Percentiles rank a stretch among this genome's conserved stretches.
These are phyloP conservation scores for Alitta virens DNA, from an alignment of 2,888 invertebrate genomes.

Conservation along the genomic window DNA sequence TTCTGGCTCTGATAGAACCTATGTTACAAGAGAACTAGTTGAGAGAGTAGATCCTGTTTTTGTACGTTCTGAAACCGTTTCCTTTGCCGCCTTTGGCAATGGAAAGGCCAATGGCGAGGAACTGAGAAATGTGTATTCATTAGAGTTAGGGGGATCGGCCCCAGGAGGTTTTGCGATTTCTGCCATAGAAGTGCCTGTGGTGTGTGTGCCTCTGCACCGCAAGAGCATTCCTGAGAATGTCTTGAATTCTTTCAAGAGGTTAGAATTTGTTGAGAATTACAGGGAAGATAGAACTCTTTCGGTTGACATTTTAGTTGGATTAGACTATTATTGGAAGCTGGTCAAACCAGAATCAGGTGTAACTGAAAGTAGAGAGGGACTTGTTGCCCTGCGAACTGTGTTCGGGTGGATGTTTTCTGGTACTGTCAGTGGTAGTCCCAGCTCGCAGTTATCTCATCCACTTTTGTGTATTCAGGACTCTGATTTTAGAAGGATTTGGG, in stretches of 20 bases:
- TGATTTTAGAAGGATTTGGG: background rate
- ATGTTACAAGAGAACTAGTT: background rate
- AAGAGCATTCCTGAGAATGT: background rate
- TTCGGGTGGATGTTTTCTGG: background rate
- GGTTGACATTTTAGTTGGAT: conserved; percentile 4
- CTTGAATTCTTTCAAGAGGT: background rate
- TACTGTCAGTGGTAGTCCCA: too few species aligned
- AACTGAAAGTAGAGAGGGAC: background rate
- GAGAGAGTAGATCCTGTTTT: background rate
- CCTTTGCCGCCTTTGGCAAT: conserved; percentile 1
- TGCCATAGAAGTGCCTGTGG: conserved; percentile 5
- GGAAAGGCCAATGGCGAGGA: background rate
- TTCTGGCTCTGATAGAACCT: background rate
- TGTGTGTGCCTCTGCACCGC: background rate
- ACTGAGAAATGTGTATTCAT: conserved; percentile 1
- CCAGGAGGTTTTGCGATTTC: background rate
- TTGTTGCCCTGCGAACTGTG: background rate
- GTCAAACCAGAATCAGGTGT: background rate
- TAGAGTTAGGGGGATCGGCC: background rate
- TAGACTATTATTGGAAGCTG: conserved; percentile 1
- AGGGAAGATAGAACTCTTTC: background rate
- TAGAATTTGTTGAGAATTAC: background rate
- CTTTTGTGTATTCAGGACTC: background rate
- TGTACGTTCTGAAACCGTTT: background rate
- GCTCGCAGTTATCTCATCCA: background rate